Base-by-base conservation (phyloP, 1,140 invertebrate genomes). In the Meloidogyne exigua region DNA sequence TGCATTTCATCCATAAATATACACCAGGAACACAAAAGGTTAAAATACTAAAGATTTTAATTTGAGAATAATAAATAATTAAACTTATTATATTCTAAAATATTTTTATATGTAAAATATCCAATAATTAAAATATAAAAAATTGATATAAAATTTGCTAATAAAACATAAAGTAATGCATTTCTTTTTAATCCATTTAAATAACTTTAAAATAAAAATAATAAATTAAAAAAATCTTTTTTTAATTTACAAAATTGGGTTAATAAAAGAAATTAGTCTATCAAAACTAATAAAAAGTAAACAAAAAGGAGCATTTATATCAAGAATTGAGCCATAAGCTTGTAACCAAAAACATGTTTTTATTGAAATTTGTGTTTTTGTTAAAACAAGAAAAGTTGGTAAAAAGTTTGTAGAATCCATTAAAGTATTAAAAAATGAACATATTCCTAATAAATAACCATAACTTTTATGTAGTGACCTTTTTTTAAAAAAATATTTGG, bases 361-460 rank as follows among this genome's bases (percentile, higher is more conserved):
- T n/a, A 57, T 57, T 57, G 49, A 57, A 57, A 57, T 57, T 57
- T 57, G 49, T 57, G 3, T 57, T 57, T 57, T 57, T 9, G 18
- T 57, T 57, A 57, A 57, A 57, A 57, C n/a, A 57, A 57, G 49
- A 57, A 57, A 57, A n/a, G 49, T 57, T 57, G 49, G 49, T n/a
- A 57, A n/a, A n/a, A 57, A 57, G 21, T 57, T n/a, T n/a, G 18
- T n/a, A 57, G 18, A n/a, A n/a, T 57, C 49, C 49, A 57, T 57
- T 57, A 57, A 57, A n/a, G 49, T 7, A 57, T 57, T 57, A n/a
- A 57, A 57, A n/a, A 57, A 57, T 57, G 49, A 57, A 57, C 49
- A 57, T 21, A 57, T 57, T 57, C 49, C 49, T 57, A 57, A 57
- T n/a, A 57, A 57, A 57, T 57, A 57, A n/a, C 49, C 49, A 57